Conservation (phyloP, 1,140 invertebrate species). For the Drosophila nikananu region DNA sequence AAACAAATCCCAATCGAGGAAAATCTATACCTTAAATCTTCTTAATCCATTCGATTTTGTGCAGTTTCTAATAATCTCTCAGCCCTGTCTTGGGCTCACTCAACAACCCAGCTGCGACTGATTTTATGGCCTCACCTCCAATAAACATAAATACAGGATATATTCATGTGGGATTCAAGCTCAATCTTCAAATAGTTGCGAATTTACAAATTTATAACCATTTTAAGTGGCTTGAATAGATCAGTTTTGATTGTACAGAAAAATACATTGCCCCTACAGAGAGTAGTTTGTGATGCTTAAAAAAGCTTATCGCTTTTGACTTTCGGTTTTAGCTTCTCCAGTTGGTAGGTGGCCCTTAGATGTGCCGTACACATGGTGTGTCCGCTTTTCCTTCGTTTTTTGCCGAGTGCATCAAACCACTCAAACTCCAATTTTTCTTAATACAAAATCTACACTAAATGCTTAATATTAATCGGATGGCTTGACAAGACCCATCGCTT, state of each 20-base stretch:
- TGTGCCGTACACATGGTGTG: conserved; percentile 38
- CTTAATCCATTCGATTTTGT: conserved; percentile 44
- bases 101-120: conserved; percentile 10
- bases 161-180: conserved; percentile 1
- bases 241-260: conserved; percentile 49
- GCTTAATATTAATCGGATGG: conserved; percentile 85
- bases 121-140: conserved; percentile 18
- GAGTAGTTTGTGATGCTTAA: conserved; percentile 78
- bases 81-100: conserved; percentile 12
- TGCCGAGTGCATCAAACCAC: conserved; percentile 26
- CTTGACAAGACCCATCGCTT: conserved; percentile 95
- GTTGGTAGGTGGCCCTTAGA: conserved; percentile 58
- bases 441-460: conserved; percentile 75
- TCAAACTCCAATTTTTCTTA: conserved; percentile 58
- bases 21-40: conserved; percentile 58
- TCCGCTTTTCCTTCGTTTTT: conserved; percentile 19
- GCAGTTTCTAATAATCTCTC: conserved; percentile 47
- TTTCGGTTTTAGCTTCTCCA: conserved; percentile 69
- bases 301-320: conserved; percentile 59
- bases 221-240: conserved; percentile 9
- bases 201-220: conserved; percentile 21
- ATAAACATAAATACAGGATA: conserved; percentile 17
- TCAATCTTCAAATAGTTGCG: conserved; percentile 15
- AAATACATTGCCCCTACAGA: conserved; percentile 57
- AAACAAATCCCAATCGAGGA: conserved; percentile 78